Evolutionary conservation across 2,113 vertebrate species (phyloP).

Genomic region (Anoura caudifer): DNA sequence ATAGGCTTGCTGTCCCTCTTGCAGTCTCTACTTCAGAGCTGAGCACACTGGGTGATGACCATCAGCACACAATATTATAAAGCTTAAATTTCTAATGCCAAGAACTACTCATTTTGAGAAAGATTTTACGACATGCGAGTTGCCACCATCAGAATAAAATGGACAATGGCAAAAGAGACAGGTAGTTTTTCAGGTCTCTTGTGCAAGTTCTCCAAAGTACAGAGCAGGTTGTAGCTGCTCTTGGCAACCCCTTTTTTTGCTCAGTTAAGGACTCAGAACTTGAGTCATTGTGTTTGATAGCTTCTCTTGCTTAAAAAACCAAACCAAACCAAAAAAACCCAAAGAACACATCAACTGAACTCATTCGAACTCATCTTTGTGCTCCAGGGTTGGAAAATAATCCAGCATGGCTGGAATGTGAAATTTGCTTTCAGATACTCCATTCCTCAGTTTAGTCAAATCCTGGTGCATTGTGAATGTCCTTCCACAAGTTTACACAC

Average conservation of each 20-base stretch:
- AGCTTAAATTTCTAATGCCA: background rate
- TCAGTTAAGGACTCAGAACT: background rate
- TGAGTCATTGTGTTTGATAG: background rate
- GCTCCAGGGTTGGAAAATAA: slow-evolving; percentile 23
- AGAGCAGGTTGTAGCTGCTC: accelerated
- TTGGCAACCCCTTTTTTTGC: background rate
- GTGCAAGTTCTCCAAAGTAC: background rate
- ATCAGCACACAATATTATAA: background rate
- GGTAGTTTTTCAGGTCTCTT: background rate
- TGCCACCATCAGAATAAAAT: slow-evolving; percentile 12
- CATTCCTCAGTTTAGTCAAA: background rate
- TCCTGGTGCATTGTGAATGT: background rate
- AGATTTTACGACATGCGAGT: background rate
- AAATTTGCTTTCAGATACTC: background rate
- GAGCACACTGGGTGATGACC: background rate
- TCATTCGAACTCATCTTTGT: background rate
- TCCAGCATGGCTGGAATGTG: background rate
- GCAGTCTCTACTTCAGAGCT: background rate
- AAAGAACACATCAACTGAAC: background rate
- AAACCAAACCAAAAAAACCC: background rate
- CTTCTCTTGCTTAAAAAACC: background rate
- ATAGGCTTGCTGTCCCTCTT: background rate
- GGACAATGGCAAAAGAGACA: background rate
- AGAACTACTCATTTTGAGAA: background rate
- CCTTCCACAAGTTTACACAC: background rate